A percentile compares a stretch with the other conserved stretches of the same genome.
phyloP scores from a whole-genome alignment of 2,888 invertebrate species.

The Sphinx pinastri region DNA sequence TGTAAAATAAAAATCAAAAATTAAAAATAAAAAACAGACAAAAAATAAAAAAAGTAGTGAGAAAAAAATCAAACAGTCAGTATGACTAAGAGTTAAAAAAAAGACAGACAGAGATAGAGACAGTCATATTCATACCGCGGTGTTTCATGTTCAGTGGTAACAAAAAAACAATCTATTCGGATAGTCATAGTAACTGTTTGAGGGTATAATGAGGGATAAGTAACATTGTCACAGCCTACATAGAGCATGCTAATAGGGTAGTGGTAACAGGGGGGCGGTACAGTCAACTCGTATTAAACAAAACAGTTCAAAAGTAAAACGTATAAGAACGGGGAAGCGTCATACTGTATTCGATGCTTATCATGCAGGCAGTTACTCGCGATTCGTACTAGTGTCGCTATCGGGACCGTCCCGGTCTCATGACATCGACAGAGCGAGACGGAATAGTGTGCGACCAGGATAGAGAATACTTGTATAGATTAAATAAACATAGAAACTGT shows the following conservation, averaged over 20 bases:
- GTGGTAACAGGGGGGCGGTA: constrained; percentile 58
- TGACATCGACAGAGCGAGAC: constrained; percentile 57
- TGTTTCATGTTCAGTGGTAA: constrained; percentile 70
- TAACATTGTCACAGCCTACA: constrained; percentile 80
- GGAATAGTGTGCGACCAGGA: constrained; percentile 34
- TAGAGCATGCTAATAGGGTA: constrained; percentile 76
- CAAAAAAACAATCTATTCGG: constrained; percentile 47
- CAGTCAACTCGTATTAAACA: constrained; percentile 66
- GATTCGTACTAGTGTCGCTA: constrained; percentile 57
- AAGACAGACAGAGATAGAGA: constrained; percentile 76
- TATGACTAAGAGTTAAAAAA: constrained; percentile 80
- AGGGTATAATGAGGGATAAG: constrained; percentile 75
- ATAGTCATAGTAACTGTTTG: constrained; percentile 82
- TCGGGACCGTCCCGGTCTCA: constrained; percentile 61
- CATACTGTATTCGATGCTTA: constrained; percentile 68
- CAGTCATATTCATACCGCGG: constrained; percentile 79
- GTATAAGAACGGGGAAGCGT: constrained; percentile 67
- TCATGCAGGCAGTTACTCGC: constrained; percentile 70
- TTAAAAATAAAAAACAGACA: constrained; percentile 58
- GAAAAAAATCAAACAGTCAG: constrained; percentile 82
- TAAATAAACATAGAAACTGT: constrained; percentile 41
- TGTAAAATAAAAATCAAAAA: constrained; percentile 57
- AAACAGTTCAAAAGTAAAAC: constrained; percentile 44
- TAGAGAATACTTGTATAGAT: constrained; percentile 37
- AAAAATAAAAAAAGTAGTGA: constrained; percentile 49